Conservation (phyloP, 2,797 vertebrate genomes). For the Momotus momota region DNA sequence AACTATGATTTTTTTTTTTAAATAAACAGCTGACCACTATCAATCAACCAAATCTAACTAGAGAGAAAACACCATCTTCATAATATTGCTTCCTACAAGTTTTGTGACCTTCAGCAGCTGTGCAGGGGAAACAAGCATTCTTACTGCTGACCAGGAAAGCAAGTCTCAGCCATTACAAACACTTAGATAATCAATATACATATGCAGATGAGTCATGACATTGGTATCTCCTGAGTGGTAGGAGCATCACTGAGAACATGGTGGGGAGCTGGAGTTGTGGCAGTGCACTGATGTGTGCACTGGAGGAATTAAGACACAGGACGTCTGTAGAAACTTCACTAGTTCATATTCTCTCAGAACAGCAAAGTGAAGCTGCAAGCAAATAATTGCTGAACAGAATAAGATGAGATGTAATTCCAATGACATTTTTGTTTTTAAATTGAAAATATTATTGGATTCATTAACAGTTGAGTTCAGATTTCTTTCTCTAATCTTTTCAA, state of each 20-base stretch:
- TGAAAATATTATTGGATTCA: not conserved
- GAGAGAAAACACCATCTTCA: not conserved
- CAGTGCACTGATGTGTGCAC: not conserved
- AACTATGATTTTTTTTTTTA: not conserved
- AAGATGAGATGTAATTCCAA: not conserved
- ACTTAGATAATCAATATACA: not conserved
- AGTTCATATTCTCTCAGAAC: not conserved
- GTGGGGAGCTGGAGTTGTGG: not conserved
- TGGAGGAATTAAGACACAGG: not conserved
- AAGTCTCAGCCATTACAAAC: not conserved
- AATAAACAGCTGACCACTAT: not conserved
- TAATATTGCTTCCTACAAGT: not conserved
- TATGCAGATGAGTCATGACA: not conserved
- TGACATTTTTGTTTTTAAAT: not conserved
- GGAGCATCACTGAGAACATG: not conserved
- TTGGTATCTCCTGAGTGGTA: not conserved
- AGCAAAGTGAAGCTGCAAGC: not conserved
- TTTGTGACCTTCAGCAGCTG: conserved; percentile 12
- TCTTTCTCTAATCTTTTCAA: not conserved
- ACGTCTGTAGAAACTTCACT: not conserved
- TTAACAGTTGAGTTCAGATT: not conserved
- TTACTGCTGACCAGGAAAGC: not conserved
- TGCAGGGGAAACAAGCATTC: not conserved
- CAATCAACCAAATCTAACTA: not conserved
- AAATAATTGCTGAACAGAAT: not conserved